Evolutionary conservation across 2,113 vertebrate species (phyloP), one percentile per base, ranked within the genome.

Genomic region (Apodemus sylvaticus): DNA sequence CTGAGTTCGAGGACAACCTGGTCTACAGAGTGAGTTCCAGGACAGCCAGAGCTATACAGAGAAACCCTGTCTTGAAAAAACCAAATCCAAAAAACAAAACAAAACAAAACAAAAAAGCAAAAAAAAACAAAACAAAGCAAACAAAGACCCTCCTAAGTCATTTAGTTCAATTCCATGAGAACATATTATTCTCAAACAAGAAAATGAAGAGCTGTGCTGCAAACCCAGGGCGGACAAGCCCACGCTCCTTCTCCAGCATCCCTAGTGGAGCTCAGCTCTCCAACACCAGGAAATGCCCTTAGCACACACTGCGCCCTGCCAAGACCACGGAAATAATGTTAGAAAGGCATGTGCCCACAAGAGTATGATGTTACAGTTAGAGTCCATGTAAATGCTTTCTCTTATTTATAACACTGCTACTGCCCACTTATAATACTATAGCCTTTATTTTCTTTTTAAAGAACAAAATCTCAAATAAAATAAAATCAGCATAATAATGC

Each of bases 401-500:
- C 62, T 91, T 86, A 42, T 81, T 96, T 34, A 17, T 22, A 94
- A 87, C 55, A 94, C 2, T 89, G 51, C 7, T 51, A 79, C 6
- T 85, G 48, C 8, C n/a, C 11, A 85, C 45, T 70, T 85, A 39
- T 34, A 89, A 45, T 89, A 71, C 26, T 55, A 85, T 1, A 76
- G 24, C 39, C 7, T 78, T 42, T 53, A 12, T 93, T 85, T 60
- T 92, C 81, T 78, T 81, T 70, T 53, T 16, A 86, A 90, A 93
- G 74, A 20, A 86, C 89, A 94, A 74, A 24, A n/a, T 70, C 48
- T 91, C 19, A 77, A 94, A 97, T 36, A 96, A 87, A 83, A 93
- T 24, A 96, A 90, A 83, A 93, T 24, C 24, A 93, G 31, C 19
- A 85, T 19, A 94, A 53, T 71, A 94, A 94, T 81, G n/a, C 4